phyloP scores from a whole-genome alignment of 2,113 vertebrate species.

The Alligator mississippiensis region DNA sequence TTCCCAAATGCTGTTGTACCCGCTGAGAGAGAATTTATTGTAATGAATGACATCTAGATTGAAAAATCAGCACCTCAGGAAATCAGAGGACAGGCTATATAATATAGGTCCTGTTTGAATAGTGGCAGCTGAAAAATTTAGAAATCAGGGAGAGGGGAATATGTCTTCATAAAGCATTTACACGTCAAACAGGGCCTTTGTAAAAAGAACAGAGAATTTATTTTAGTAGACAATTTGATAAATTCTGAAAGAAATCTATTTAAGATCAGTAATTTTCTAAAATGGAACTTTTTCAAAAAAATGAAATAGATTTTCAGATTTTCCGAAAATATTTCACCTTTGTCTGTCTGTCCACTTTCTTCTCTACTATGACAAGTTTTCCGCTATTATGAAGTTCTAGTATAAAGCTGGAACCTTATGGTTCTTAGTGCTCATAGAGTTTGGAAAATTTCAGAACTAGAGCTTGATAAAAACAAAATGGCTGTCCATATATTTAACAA shows the following conservation, averaged over 20 bases:
- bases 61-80: background rate
- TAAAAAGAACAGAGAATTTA: background rate
- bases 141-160: background rate
- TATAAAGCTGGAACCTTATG: background rate
- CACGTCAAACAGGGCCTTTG: background rate
- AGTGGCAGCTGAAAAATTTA: conserved; percentile 5
- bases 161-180: background rate
- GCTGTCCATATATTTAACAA: background rate
- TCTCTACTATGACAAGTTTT: background rate
- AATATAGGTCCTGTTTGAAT: background rate
- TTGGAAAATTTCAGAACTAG: background rate
- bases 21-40: background rate
- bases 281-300: background rate
- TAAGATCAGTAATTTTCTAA: background rate
- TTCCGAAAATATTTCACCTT: background rate
- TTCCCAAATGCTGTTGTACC: background rate
- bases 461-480: background rate
- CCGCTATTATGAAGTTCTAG: background rate
- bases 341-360: background rate
- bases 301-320: background rate
- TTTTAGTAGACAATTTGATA: background rate
- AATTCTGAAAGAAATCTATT: background rate
- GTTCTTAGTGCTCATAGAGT: background rate
- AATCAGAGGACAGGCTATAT: background rate
- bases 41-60: background rate